Conservation (phyloP, 2,888 invertebrate genomes). For the Pristionchus japonicus region DNA sequence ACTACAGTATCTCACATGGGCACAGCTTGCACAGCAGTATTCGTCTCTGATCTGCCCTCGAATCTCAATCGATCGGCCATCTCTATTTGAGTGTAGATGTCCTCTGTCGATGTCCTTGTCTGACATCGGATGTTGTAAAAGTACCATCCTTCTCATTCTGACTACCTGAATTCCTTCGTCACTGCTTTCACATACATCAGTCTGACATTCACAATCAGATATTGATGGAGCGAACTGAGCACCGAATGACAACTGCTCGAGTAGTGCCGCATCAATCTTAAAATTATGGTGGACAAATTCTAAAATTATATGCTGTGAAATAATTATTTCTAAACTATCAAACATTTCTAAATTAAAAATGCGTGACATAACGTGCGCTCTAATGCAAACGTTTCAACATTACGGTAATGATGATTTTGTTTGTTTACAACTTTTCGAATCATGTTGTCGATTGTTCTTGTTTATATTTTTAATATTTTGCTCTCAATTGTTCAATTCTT, state of each 20-base stretch:
- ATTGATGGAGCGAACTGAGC: neutral
- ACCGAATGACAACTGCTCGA: neutral
- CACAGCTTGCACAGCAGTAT: neutral
- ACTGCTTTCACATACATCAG: neutral
- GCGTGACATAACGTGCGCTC: too few species aligned
- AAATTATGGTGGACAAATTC: neutral
- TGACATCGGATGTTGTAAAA: neutral
- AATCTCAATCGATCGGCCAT: neutral
- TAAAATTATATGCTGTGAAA: neutral
- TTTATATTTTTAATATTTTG: too few species aligned
- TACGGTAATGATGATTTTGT: too few species aligned
- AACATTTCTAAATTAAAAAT: too few species aligned
- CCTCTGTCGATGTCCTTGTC: constrained; percentile 26
- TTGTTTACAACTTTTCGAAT: too few species aligned
- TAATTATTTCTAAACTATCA: too few species aligned
- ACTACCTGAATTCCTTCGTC: constrained; percentile 34
- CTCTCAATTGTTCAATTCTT: too few species aligned
- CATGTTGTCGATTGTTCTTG: too few species aligned
- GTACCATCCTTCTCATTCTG: neutral
- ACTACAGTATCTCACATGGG: neutral
- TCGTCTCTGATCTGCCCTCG: neutral
- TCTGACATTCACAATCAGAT: constrained; percentile 28
- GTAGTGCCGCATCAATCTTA: neutral
- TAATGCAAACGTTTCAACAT: too few species aligned
- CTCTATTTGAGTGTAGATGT: constrained; percentile 16